Conservation (phyloP, 2,113 vertebrate genomes). For the Cryptotis parvus region DNA sequence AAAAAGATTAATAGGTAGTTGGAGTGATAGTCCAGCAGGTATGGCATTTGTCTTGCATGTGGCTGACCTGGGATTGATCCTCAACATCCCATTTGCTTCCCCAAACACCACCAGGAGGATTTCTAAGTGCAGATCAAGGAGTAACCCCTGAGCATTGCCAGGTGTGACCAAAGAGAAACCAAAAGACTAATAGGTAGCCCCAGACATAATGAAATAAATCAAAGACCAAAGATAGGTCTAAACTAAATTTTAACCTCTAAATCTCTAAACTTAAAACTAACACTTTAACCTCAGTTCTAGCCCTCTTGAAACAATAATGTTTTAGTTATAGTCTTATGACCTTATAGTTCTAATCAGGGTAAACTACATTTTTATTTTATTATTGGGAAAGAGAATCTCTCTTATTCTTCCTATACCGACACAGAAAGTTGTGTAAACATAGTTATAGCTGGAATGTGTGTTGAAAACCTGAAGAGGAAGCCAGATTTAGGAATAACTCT, state of each 20-base stretch:
- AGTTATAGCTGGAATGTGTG: neutral
- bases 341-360: constrained; percentile 17
- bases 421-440: neutral
- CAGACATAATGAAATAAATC: neutral
- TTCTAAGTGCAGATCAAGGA: too few relatives aligned
- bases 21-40: too few relatives aligned
- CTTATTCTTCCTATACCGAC: neutral
- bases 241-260: neutral
- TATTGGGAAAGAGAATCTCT: neutral
- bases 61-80: too few relatives aligned
- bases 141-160: too few relatives aligned
- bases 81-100: too few relatives aligned
- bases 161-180: too few relatives aligned
- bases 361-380: constrained; percentile 7
- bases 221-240: neutral
- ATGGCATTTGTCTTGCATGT: too few relatives aligned
- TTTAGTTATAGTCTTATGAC: neutral
- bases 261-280: too few relatives aligned
- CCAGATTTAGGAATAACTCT: neutral
- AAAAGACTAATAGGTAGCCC: neutral
- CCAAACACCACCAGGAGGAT: too few relatives aligned
- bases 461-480: neutral
- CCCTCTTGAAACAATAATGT: neutral
- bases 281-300: too few relatives aligned
- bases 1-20: too few relatives aligned